Evolutionary conservation across 2,888 invertebrate species (phyloP).

Genomic region (Melanchra persicariae): DNA sequence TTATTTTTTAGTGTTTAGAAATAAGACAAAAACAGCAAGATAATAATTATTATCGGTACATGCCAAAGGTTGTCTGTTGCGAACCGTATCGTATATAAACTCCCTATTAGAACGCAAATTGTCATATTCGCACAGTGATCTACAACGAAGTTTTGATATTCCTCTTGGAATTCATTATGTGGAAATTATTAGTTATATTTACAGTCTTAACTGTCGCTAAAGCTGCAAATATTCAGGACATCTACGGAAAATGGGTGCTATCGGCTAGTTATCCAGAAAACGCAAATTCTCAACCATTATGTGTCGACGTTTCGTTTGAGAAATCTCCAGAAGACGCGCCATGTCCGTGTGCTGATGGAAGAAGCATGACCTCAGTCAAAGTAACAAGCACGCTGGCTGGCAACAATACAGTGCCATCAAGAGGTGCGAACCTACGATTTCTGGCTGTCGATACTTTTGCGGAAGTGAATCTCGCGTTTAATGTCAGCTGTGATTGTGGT

Average conservation of each 20-base stretch:
- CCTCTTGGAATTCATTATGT: background rate
- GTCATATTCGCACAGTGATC: background rate
- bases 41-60: slow-evolving; percentile 3
- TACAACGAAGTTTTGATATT: background rate
- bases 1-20: background rate
- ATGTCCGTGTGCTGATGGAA: slow-evolving; percentile 16
- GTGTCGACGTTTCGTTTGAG: background rate
- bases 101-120: background rate
- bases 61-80: slow-evolving; percentile 16
- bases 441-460: background rate
- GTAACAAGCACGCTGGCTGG: background rate
- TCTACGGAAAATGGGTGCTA: slow-evolving; percentile 22
- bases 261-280: background rate
- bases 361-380: background rate
- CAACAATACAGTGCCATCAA: background rate
- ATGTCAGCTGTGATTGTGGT: slow-evolving; percentile 18
- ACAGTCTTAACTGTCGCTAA: background rate
- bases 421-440: background rate
- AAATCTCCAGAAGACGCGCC: background rate
- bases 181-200: slow-evolving; percentile 10
- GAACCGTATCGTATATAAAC: background rate
- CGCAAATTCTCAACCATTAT: background rate
- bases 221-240: background rate
- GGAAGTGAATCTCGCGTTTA: background rate
- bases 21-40: background rate